These are phyloP conservation scores for Eupithecia centaureata DNA, from an alignment of 2,888 invertebrate species.

Conservation along the genomic window DNA sequence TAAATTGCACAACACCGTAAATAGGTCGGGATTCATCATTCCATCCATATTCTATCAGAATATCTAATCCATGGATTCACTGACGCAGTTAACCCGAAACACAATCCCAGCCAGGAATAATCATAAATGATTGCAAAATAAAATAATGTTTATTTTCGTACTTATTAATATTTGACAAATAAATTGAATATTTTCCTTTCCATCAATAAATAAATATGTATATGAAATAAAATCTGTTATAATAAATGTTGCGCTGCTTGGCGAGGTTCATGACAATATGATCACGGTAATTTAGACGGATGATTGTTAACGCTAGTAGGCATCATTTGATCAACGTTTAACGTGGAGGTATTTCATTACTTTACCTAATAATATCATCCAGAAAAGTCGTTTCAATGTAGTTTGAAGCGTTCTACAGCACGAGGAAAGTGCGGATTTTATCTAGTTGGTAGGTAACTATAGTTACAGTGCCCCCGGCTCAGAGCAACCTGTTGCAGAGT, in stretches of 20 bases:
- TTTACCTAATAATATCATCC: background rate
- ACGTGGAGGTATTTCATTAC: background rate
- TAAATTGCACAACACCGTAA: slow-evolving; percentile 30
- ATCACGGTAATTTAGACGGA: no score
- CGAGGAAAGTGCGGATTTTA: slow-evolving; percentile 11
- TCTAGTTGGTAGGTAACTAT: background rate
- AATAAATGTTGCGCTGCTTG: background rate
- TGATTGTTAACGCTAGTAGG: no score
- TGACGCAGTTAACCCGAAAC: background rate
- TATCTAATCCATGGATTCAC: slow-evolving; percentile 26
- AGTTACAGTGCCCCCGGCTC: no score
- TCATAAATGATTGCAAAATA: background rate
- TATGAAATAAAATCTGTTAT: no score
- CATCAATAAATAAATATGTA: no score
- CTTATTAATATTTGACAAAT: no score
- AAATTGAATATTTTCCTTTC: background rate
- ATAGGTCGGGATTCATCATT: slow-evolving; percentile 36
- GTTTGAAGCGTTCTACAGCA: background rate
- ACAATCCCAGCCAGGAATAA: background rate
- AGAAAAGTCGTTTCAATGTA: slow-evolving; percentile 13
- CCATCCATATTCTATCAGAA: slow-evolving; percentile 33
- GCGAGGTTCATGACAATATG: background rate
- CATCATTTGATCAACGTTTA: no score
- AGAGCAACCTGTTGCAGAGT: no score
- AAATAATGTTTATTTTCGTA: no score